Evolutionary conservation across 2,797 vertebrate genomes (phyloP), one percentile per base, ranked within the genome.

Genomic region (Anguilla marmorata): DNA sequence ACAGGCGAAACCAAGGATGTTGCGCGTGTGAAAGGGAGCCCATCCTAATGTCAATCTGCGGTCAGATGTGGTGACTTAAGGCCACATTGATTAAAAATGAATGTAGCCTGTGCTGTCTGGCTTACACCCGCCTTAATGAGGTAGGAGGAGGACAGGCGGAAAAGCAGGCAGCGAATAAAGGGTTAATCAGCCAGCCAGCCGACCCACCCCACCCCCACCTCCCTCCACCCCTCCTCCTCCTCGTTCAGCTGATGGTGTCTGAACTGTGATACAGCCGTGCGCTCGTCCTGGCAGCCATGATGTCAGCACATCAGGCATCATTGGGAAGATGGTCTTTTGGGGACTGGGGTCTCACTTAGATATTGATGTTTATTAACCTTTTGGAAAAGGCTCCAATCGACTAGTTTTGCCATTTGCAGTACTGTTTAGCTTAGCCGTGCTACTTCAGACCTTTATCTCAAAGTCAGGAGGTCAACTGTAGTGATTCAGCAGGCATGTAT

Each of bases 21-120:
- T 50, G 27, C 45, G 79, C 79, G 45, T n/a, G 45, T 82, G 79
- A 82, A 82, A 82, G 50, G 19, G 41, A 82, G 79, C 79, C 79
- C n/a, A 50, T 24, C 19, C 79, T 12, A n/a, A 82, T 14, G 79
- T 82, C 79, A 82, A n/a, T 82, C 45, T n/a, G 41, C 24, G 1
- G 79, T 82, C 41, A 8, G 79, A 82, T 74, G 86, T 92, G 92
- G 94, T 89, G 92, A 92, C 91, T 92, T 88, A 69, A 89, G 90
- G 89, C 94, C 93, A 95, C 89, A 89, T 92, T 96, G 95, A 96
- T 95, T 94, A 94, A 94, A 95, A 93, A 94, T 95, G 93, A 96
- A 96, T 94, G 93, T 93, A 95, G 95, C 93, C 93, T 93, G 93
- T 89, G 93, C 90, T 69, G 84, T 72, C 91, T 92, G 89, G 93